Conservation (phyloP, 2,797 vertebrate genomes). For the Gymnothorax reevesii region DNA sequence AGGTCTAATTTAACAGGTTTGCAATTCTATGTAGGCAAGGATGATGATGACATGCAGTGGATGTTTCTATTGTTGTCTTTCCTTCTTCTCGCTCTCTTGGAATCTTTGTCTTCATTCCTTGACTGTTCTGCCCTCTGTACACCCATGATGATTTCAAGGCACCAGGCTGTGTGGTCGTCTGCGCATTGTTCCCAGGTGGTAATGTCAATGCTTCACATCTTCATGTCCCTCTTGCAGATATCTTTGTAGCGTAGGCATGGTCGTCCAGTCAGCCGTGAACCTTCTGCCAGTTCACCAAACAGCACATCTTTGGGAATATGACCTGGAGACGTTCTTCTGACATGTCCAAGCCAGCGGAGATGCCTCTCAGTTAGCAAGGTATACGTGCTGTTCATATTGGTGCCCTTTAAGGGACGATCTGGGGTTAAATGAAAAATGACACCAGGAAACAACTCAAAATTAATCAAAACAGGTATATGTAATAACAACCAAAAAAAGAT, state of each 20-base stretch:
- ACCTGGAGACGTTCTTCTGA: background rate
- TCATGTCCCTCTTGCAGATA: background rate
- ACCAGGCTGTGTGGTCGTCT: background rate
- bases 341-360: conserved; percentile 22
- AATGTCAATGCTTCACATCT: background rate
- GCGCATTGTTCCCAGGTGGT: conserved; percentile 2
- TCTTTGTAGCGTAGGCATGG: background rate
- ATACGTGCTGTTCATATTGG: too few relatives aligned
- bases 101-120: background rate
- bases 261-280: background rate
- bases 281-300: background rate
- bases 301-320: conserved; percentile 7
- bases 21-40: background rate
- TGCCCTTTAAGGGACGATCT: too few relatives aligned
- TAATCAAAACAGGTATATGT: too few relatives aligned
- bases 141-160: background rate
- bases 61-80: background rate
- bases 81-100: background rate
- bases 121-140: background rate
- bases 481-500: too few relatives aligned
- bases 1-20: too few relatives aligned
- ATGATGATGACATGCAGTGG: background rate
- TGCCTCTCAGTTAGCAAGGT: too few relatives aligned
- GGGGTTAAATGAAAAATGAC: too few relatives aligned
- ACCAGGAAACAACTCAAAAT: too few relatives aligned